A percentile compares a stretch with the other conserved stretches of the same genome.
These are phyloP conservation scores for Drosophila glabriapex DNA, from an alignment of 2,888 invertebrate genomes.

Conservation along the genomic window DNA sequence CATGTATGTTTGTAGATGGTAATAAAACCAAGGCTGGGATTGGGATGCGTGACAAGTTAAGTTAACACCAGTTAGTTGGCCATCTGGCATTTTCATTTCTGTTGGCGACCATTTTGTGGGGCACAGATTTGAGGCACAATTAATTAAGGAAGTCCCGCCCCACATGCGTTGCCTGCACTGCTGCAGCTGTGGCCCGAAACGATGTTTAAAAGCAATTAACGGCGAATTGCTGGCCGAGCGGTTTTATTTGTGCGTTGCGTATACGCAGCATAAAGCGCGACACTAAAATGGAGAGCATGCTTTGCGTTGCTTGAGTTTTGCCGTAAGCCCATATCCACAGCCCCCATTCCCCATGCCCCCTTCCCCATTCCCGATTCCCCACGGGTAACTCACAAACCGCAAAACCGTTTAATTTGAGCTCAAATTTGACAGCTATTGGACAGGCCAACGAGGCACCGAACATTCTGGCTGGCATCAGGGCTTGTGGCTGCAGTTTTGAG, in stretches of 20 bases:
- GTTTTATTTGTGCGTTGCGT: constrained; percentile 36
- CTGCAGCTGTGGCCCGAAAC: not conserved
- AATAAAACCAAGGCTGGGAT: constrained; percentile 34
- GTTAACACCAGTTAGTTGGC: constrained; percentile 11
- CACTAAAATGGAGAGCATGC: constrained; percentile 27
- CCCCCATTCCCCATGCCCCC: no score
- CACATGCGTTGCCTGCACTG: constrained; percentile 16
- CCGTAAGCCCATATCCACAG: constrained; percentile 3
- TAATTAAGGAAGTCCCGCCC: constrained; percentile 41
- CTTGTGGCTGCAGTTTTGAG: constrained; percentile 51
- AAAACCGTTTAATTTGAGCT: constrained; percentile 64
- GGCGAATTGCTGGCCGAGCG: constrained; percentile 13
- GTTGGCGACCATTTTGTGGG: constrained; percentile 36
- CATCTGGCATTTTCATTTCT: constrained; percentile 40
- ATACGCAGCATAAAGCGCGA: constrained; percentile 39
- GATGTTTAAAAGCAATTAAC: constrained; percentile 38
- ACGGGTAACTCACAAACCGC: not conserved
- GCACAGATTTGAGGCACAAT: constrained; percentile 48
- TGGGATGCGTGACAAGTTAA: not conserved
- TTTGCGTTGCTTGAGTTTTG: constrained; percentile 31
- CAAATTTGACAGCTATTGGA: constrained; percentile 76
- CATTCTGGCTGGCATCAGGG: not conserved
- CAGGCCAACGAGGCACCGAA: constrained; percentile 26
- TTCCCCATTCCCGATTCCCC: not conserved
- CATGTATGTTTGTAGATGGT: constrained; percentile 11